Evolutionary conservation across 2,797 vertebrate genomes (phyloP).

Genomic region (Geotrypetes seraphini): DNA sequence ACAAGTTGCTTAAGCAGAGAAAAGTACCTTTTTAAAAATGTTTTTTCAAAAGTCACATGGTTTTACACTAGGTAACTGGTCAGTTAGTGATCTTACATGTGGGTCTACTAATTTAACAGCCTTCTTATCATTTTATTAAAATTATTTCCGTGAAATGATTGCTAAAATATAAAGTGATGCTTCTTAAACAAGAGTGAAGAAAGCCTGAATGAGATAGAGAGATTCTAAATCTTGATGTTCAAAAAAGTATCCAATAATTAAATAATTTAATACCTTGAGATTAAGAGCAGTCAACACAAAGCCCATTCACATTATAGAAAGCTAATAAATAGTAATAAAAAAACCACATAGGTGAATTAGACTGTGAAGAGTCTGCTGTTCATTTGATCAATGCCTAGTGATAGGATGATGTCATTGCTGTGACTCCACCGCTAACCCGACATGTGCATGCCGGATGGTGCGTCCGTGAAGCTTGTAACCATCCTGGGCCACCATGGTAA

Average conservation of each 20-base stretch:
- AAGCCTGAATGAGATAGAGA: conserved; percentile 8
- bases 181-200: too few species aligned
- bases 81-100: too few species aligned
- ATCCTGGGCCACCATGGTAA: conserved; percentile 64
- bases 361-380: conserved; percentile 9
- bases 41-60: too few species aligned
- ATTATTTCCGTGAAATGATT: too few species aligned
- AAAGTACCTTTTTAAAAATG: too few species aligned
- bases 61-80: too few species aligned
- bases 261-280: conserved; percentile 24
- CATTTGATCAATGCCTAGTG: conserved; percentile 6
- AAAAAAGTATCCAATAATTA: conserved; percentile 2
- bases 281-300: background rate
- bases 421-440: conserved; percentile 66
- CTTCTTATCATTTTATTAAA: too few species aligned
- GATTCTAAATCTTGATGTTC: background rate
- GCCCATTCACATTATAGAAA: too few species aligned
- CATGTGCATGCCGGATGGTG: conserved; percentile 68
- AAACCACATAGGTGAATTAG: conserved; percentile 17
- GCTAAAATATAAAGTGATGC: too few species aligned
- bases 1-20: too few species aligned
- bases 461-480: conserved; percentile 77
- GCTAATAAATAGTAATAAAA: too few species aligned
- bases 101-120: too few species aligned
- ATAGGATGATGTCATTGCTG: conserved; percentile 36